Percentiles rank a stretch among this genome's conserved stretches.
Evolutionary conservation across 2,113 vertebrate genomes (phyloP).

Genomic region (Morone chrysops): DNA sequence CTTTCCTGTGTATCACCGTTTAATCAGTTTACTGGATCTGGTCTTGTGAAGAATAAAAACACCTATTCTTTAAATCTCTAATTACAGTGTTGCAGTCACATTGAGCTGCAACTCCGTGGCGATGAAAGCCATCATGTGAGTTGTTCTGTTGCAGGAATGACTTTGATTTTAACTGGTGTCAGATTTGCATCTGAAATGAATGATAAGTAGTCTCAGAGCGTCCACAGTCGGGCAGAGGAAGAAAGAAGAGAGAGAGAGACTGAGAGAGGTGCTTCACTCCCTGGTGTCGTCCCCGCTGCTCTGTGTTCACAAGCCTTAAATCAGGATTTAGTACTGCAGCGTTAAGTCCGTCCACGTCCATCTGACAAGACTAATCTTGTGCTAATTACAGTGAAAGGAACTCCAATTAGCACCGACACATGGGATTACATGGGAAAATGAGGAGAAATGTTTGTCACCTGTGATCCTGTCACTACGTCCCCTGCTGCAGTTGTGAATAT

Average conservation of each 20-base stretch:
- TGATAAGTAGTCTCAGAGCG: constrained; percentile 36
- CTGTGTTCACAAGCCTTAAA: constrained; percentile 55
- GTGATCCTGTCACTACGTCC: constrained; percentile 50
- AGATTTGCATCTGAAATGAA: constrained; percentile 51
- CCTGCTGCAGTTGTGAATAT: constrained; percentile 26
- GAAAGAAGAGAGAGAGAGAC: background rate
- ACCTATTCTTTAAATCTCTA: background rate
- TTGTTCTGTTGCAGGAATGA: constrained; percentile 24
- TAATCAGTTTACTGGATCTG: background rate
- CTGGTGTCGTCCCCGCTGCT: constrained; percentile 37
- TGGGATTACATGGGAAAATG: constrained; percentile 68
- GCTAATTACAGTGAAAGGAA: constrained; percentile 76
- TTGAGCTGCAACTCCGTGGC: background rate
- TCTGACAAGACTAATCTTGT: constrained; percentile 79
- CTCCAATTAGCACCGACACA: constrained; percentile 65
- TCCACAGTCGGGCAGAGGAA: constrained; percentile 14
- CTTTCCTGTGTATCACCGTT: background rate
- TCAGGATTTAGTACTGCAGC: constrained; percentile 62
- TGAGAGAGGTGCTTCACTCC: constrained; percentile 11
- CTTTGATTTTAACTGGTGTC: constrained; percentile 49
- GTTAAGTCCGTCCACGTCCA: constrained; percentile 69
- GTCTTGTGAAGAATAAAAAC: background rate
- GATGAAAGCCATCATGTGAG: constrained; percentile 12
- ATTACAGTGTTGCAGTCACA: constrained; percentile 5
- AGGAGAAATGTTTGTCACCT: constrained; percentile 76